phyloP scores from a whole-genome alignment of 2,797 vertebrate genomes.

The Gouania willdenowi region DNA sequence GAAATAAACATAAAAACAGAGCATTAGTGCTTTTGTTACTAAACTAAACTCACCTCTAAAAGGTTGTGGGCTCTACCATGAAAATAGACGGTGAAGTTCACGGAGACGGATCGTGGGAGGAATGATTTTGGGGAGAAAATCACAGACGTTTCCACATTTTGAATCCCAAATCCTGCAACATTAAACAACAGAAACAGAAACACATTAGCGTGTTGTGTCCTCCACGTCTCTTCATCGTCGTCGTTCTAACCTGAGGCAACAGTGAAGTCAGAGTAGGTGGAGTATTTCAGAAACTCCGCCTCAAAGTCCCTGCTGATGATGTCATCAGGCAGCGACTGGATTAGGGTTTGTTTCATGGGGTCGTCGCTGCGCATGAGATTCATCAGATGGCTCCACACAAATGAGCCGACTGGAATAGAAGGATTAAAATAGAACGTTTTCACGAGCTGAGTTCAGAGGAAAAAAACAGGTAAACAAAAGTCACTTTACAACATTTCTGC shows the following conservation, averaged over 20 bases:
- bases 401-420: conserved; percentile 86
- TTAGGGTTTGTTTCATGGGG: conserved; percentile 78
- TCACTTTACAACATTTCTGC: no score
- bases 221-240: neutral
- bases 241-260: conserved; percentile 68
- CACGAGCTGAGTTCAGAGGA: no score
- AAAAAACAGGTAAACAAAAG: neutral
- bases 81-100: conserved; percentile 78
- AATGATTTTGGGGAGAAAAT: conserved; percentile 85
- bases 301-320: conserved; percentile 84
- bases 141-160: conserved; percentile 80
- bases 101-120: conserved; percentile 75
- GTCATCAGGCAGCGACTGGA: conserved; percentile 79
- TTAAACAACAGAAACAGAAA: conserved; percentile 2
- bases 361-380: conserved; percentile 82
- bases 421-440: no score
- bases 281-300: conserved; percentile 82
- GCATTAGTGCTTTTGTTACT: neutral
- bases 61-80: conserved; percentile 81
- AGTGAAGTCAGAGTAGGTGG: conserved; percentile 81
- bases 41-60: conserved; percentile 78
- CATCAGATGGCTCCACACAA: conserved; percentile 86
- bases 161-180: conserved; percentile 70
- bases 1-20: no score
- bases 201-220: no score